Base-by-base conservation (phyloP, 2,113 vertebrate species). In the Eubucco bourcierii region DNA sequence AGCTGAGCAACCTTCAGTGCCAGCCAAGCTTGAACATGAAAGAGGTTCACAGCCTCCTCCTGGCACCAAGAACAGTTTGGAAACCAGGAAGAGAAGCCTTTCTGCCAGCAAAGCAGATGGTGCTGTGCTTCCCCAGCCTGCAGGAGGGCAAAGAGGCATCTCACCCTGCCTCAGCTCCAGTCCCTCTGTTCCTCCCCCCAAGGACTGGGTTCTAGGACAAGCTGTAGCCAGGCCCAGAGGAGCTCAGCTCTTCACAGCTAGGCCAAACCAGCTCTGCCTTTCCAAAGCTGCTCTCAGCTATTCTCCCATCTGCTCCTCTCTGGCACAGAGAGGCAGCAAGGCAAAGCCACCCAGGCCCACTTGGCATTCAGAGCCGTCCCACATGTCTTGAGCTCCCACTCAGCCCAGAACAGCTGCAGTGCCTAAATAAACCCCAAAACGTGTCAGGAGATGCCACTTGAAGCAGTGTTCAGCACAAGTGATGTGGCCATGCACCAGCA, bases 241-340 rank as follows among this genome's bases (percentile, higher is more conserved):
- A 53, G 37, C 84, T 72, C 79, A 87, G 41, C 25, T 47, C 53
- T 21, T 12, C 23, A 7, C 29, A 34, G 34, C 63, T 21, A 56
- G 55, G 31, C 59, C 87, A 63, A 13, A 72, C 12, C 77, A 83
- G 39, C 79, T 59, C 70, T 72, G 78, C 28, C 33, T 91, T 73
- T 60, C 78, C 75, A 84, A 84, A 84, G 74, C 86, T 77, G 79
- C 82, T 84, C 41, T 7, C 86, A 46, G 61, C 61, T 81, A 61
- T 46, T 41, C 60, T 77, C 75, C 86, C 94, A 90, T 90, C 82
- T 87, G 91, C 88, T 91, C 70, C 79, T 82, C 72, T 16, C 72
- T 95, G 94, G 88, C 86, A 92, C 52, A 16, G 41, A 58, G 37
- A 81, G 86, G 68, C 44, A 63, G n/a, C 68, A 24, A 87, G 56